A percentile compares a stretch with the other conserved stretches of the same genome.
These are phyloP conservation scores for Pangasianodon hypophthalmus DNA, from an alignment of 2,113 vertebrate species.

Conservation along the genomic window DNA sequence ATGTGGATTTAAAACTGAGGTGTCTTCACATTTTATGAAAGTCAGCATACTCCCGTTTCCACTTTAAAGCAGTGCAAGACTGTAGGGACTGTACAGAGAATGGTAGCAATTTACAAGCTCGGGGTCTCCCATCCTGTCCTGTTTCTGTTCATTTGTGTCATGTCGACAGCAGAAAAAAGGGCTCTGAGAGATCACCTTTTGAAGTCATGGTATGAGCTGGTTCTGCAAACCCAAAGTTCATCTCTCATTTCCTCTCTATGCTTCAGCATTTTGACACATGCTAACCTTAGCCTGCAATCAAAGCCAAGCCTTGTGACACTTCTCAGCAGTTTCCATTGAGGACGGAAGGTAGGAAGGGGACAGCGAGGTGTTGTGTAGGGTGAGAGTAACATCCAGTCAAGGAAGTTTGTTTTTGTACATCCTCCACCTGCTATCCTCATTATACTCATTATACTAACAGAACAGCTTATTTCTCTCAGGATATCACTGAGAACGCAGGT, in stretches of 20 bases:
- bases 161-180: slow-evolving; percentile 28
- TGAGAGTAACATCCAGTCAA: not conserved
- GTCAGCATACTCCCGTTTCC: slow-evolving; percentile 24
- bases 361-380: slow-evolving; percentile 2
- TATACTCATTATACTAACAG: not conserved
- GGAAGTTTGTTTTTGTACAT: not conserved
- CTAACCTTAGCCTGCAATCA: slow-evolving; percentile 55
- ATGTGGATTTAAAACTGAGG: slow-evolving; percentile 32
- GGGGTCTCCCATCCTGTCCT: slow-evolving; percentile 55
- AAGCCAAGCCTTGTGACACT: slow-evolving; percentile 47
- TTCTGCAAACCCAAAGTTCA: slow-evolving; percentile 55
- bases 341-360: slow-evolving; percentile 26
- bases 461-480: not conserved
- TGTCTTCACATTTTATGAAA: slow-evolving; percentile 34
- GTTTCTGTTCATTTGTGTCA: slow-evolving; percentile 58
- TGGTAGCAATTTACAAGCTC: slow-evolving; percentile 57
- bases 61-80: slow-evolving; percentile 32
- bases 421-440: not conserved
- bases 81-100: slow-evolving; percentile 43
- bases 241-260: slow-evolving; percentile 56
- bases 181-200: slow-evolving; percentile 46
- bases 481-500: not conserved
- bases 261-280: slow-evolving; percentile 53
- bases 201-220: slow-evolving; percentile 52
- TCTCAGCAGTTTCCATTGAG: slow-evolving; percentile 39